These are phyloP conservation scores for Diabrotica undecimpunctata DNA, from an alignment of 1,140 invertebrate genomes.

Conservation along the genomic window DNA sequence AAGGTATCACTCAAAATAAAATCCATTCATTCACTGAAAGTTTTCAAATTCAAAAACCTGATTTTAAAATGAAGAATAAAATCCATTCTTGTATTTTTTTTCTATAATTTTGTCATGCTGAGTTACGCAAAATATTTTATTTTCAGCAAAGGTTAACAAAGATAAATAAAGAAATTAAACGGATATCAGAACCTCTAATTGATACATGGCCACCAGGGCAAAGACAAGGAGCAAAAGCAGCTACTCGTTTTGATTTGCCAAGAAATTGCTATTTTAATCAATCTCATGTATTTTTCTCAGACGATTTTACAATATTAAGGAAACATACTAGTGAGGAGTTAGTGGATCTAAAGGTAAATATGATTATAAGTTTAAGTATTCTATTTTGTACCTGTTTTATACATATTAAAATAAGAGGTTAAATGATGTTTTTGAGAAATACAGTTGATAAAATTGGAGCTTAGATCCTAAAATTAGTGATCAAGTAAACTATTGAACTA, in stretches of 20 bases:
- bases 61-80: too few species aligned
- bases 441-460: too few species aligned
- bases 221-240: constrained; percentile 61
- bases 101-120: too few species aligned
- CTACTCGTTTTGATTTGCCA: constrained; percentile 79
- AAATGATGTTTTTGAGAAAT: too few species aligned
- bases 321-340: constrained; percentile 58
- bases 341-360: constrained; percentile 58
- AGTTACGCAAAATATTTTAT: not conserved
- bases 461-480: too few species aligned
- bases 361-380: constrained; percentile 2
- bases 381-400: too few species aligned
- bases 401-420: too few species aligned
- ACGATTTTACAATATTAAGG: constrained; percentile 61
- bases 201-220: constrained; percentile 79
- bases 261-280: constrained; percentile 81
- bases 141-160: constrained; percentile 51
- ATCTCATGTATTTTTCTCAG: constrained; percentile 73
- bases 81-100: too few species aligned
- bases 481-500: too few species aligned
- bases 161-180: constrained; percentile 51
- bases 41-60: too few species aligned
- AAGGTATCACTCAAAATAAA: too few species aligned
- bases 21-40: too few species aligned
- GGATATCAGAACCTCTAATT: constrained; percentile 49